Conservation (phyloP, 2,888 invertebrate species). For the Scaptodrosophila latifasciaeformis region DNA sequence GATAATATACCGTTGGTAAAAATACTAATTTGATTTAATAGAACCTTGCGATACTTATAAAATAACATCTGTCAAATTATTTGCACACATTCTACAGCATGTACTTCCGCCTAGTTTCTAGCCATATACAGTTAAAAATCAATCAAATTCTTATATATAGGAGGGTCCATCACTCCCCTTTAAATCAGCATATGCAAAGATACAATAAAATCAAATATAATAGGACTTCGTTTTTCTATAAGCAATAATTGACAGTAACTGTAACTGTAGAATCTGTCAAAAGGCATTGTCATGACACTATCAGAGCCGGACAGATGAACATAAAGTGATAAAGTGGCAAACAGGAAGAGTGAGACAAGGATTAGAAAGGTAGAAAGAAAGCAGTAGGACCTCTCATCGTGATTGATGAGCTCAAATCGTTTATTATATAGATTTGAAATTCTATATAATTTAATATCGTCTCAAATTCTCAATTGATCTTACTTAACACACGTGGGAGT, state of each 20-base stretch:
- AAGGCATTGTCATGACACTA: constrained; percentile 64
- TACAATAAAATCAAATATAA: neutral
- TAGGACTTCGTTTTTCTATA: constrained; percentile 28
- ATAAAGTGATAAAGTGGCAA: constrained; percentile 41
- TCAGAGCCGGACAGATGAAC: constrained; percentile 35
- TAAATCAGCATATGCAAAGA: constrained; percentile 56
- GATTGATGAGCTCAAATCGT: no score
- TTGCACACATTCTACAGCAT: neutral
- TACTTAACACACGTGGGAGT: no score
- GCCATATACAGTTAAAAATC: constrained; percentile 18
- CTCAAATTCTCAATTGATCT: no score
- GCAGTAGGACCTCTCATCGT: no score
- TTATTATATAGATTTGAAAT: no score
- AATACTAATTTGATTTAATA: no score
- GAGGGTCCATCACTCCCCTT: neutral
- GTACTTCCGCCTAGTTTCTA: neutral
- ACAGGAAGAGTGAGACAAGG: constrained; percentile 7
- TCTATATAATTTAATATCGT: no score
- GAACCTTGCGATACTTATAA: no score
- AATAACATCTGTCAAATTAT: no score
- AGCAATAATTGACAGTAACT: constrained; percentile 54
- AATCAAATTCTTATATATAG: constrained; percentile 24
- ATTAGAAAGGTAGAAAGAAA: neutral
- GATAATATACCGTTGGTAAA: no score
- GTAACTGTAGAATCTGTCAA: constrained; percentile 66